Percentiles rank a stretch among this genome's conserved stretches.
Conservation (phyloP, 2,113 vertebrate genomes). For the Tetrax tetrax region DNA sequence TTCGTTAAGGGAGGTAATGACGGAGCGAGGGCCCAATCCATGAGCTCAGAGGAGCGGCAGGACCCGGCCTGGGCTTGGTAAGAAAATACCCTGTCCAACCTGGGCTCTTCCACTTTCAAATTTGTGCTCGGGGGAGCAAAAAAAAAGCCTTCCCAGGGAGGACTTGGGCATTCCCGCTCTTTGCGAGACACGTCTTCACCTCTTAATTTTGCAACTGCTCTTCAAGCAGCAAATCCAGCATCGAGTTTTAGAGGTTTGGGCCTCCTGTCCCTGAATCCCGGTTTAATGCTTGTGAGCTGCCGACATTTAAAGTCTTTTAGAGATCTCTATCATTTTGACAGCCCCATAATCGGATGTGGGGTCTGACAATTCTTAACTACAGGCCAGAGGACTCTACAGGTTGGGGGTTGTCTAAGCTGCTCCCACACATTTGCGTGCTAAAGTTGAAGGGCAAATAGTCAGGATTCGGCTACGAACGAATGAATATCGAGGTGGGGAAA, state of each 20-base stretch:
- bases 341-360: not conserved
- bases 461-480: not conserved
- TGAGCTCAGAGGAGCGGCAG: fast-evolving
- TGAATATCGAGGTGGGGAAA: not conserved
- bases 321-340: not conserved
- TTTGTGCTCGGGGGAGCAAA: not conserved
- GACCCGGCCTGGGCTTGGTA: not conserved
- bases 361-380: not conserved
- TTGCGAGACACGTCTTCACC: not conserved
- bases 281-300: not conserved
- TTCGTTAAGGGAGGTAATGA: not conserved
- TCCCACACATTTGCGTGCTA: not conserved
- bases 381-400: not conserved
- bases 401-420: not conserved
- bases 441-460: not conserved
- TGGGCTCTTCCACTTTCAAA: not conserved
- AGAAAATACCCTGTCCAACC: not conserved
- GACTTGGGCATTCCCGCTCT: not conserved
- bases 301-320: not conserved
- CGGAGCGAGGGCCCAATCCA: not conserved
- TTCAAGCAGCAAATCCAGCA: not conserved
- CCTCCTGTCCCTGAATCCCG: not conserved
- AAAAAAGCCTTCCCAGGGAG: not conserved
- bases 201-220: not conserved
- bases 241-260: not conserved